phyloP scores from a whole-genome alignment of 2,113 vertebrate genomes.

The Muntiacus muntjak region DNA sequence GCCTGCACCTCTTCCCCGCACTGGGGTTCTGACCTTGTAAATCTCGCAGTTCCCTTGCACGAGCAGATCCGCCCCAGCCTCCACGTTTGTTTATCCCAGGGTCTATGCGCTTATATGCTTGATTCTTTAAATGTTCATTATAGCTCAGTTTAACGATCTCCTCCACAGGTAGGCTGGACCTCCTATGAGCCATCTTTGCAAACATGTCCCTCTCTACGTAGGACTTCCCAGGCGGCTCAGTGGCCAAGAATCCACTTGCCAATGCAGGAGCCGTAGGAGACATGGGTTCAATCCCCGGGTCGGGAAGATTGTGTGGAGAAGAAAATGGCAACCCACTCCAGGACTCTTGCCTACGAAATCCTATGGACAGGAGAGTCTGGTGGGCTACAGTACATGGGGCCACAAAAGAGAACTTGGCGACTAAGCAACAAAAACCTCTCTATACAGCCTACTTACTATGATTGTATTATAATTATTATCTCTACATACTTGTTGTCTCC shows the following conservation, averaged over 20 bases:
- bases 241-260: neutral
- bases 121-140: neutral
- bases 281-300: neutral
- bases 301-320: rapidly evolving
- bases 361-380: neutral
- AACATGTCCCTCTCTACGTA: neutral
- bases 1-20: neutral
- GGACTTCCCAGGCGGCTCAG: neutral
- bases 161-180: neutral
- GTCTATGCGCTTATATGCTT: neutral
- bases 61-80: neutral
- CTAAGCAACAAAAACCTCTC: neutral
- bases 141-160: neutral
- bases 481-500: neutral
- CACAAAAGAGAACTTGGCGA: neutral
- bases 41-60: too few relatives aligned
- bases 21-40: neutral
- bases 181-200: neutral
- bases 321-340: neutral
- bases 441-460: neutral
- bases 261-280: neutral
- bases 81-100: neutral
- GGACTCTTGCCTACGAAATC: neutral
- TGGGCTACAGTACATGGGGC: neutral
- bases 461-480: neutral